Conservation (phyloP, 2,888 invertebrate species). For the Nomada ferruginata region DNA sequence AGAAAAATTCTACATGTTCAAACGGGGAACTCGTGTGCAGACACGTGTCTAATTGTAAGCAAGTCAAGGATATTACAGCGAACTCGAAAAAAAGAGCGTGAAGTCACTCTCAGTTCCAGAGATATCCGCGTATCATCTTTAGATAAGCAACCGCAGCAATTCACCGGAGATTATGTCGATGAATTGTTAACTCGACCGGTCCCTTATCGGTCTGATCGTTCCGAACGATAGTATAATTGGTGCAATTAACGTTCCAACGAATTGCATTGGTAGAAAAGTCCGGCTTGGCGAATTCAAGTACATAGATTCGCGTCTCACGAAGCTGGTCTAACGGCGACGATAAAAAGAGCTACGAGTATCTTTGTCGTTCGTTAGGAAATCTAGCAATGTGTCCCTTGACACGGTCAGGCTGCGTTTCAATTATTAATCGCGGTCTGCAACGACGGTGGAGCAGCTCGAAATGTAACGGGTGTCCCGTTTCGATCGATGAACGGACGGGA, state of each 20-base stretch:
- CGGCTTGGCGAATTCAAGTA: no score
- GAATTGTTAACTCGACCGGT: constrained; percentile 5
- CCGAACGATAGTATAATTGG: constrained; percentile 1
- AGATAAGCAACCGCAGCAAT: constrained; percentile 11
- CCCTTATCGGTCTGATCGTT: background rate
- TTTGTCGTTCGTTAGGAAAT: constrained; percentile 3
- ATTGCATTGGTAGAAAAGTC: background rate
- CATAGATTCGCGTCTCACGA: background rate
- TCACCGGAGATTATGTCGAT: background rate
- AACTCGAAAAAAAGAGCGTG: background rate
- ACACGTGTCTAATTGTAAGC: background rate
- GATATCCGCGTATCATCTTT: background rate
- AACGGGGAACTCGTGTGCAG: no score
- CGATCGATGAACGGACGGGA: background rate
- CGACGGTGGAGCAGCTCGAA: background rate
- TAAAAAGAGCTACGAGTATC: background rate
- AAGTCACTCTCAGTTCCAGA: background rate
- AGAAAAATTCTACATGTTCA: no score
- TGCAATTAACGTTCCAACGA: constrained; percentile 1
- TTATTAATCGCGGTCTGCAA: constrained; percentile 18
- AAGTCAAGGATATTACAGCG: background rate
- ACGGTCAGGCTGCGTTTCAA: background rate
- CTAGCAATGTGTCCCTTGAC: background rate
- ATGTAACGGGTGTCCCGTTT: constrained; percentile 3
- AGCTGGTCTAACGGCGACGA: background rate